phyloP scores from a whole-genome alignment of 2,888 invertebrate species.

The Physocephala rufipes region DNA sequence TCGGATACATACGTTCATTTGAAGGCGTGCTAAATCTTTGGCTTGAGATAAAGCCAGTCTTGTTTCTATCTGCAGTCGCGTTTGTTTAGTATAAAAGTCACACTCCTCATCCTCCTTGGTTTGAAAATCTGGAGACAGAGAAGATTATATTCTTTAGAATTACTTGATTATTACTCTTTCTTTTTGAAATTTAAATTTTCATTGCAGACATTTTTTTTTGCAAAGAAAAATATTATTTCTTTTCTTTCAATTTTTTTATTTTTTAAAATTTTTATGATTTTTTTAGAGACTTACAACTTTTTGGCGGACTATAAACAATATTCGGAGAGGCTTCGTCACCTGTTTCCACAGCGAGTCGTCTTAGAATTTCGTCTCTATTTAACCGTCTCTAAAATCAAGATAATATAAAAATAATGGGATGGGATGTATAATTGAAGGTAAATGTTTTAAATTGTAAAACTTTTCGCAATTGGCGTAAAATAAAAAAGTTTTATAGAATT shows the following conservation, averaged over 20 bases:
- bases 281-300: not conserved
- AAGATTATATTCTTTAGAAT: not conserved
- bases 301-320: not conserved
- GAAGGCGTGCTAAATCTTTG: constrained; percentile 90
- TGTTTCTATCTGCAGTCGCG: constrained; percentile 86
- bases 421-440: too few relatives aligned
- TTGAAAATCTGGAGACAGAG: not conserved
- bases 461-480: too few relatives aligned
- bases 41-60: constrained; percentile 88
- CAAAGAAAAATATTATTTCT: not conserved
- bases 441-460: not conserved
- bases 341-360: constrained; percentile 85
- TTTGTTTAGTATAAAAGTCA: constrained; percentile 83
- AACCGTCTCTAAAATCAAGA: constrained; percentile 79
- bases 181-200: not conserved
- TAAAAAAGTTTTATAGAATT: not conserved
- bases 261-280: too few relatives aligned
- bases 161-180: not conserved
- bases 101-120: constrained; percentile 69
- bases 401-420: not conserved
- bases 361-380: constrained; percentile 91
- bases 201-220: not conserved
- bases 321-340: constrained; percentile 75
- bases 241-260: too few relatives aligned
- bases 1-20: constrained; percentile 76